Conservation (phyloP, 1,140 invertebrate genomes). For the Ladona fulva region DNA sequence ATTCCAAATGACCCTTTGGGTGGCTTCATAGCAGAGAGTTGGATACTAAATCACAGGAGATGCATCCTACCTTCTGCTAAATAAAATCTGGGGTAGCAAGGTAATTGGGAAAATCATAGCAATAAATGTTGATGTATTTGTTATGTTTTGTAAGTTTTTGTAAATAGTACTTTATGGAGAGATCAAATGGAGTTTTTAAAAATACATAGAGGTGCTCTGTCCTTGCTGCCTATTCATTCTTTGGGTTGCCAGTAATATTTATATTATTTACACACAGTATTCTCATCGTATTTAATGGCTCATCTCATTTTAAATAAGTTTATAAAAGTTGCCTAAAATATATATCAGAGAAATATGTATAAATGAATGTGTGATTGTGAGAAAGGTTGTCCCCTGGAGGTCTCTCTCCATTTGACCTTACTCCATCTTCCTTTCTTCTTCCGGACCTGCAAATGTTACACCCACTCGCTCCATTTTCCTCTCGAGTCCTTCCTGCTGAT, state of each 20-base stretch:
- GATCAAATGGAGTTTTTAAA: not conserved
- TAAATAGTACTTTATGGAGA: not conserved
- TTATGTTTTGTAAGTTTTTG: slow-evolving; percentile 1
- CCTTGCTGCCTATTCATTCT: slow-evolving; percentile 8
- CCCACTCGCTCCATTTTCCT: no score
- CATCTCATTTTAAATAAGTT: slow-evolving; percentile 2
- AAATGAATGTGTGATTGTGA: not conserved
- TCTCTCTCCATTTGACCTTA: slow-evolving; percentile 10
- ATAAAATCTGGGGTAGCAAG: slow-evolving; percentile 1
- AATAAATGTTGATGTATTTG: not conserved
- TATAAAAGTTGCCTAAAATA: not conserved
- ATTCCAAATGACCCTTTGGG: not conserved
- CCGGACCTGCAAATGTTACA: no score
- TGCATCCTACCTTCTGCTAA: not conserved
- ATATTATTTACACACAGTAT: slow-evolving; percentile 9
- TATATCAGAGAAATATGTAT: not conserved
- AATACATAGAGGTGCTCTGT: not conserved
- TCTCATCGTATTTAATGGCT: slow-evolving; percentile 9
- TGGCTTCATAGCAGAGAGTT: not conserved
- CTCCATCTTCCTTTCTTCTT: slow-evolving; percentile 26
- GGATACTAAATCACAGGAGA: not conserved
- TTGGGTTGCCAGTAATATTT: slow-evolving; percentile 9
- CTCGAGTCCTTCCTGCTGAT: no score
- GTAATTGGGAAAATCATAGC: slow-evolving; percentile 4
- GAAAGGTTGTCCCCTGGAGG: not conserved